Base-by-base conservation (phyloP, 64 coral and sea anemone genomes). In the Montipora foliosa region DNA sequence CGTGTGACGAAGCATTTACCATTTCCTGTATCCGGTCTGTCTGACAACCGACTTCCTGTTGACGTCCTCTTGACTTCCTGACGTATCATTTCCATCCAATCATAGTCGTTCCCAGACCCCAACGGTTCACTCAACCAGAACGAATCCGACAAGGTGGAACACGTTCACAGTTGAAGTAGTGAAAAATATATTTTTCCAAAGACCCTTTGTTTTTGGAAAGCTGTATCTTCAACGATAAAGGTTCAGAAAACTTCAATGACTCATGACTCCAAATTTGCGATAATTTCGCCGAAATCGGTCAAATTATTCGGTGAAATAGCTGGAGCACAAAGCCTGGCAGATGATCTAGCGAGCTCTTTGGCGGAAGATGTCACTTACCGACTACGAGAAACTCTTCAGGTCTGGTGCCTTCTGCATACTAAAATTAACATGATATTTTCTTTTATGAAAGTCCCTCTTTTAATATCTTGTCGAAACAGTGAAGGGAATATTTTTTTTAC, bases 291-390 rank as follows among this genome's bases (percentile, higher is more conserved):
- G 16, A 90, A 98, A 67, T 94, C 88, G 44, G 93, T 98, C 0
- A 91, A 95, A 83, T 79, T 98, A n/a, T 98, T 84, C 59, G 96
- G 89, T 29, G 96, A 98, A 59, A 91, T 85, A 55, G 81, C 77
- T 21, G 96, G 96, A 3, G 71, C 94, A 58, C 74, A 71, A 52
- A 67, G 87, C 79, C 68, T 98, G 58, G 49, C 82, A 21, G 71
- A 91, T 44, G 89, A 82, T 19, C 70, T 98, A 10, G 92, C 92
- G 5, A 98, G 88, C 59, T 95, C 96, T 20, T 60, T 98, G 6
- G 93, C 96, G 19, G 96, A 98, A 74, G 96, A 98, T 84, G 93
- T 90, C 17, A 98, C 96, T 11, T 98, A 92, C 96, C 88, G 96
- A 84, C 81, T 98, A 62, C 93, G 96, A 22, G 87, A 98, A 46